These are phyloP conservation scores for Penaeus monodon DNA, from an alignment of 2,888 invertebrate species.

Conservation along the genomic window DNA sequence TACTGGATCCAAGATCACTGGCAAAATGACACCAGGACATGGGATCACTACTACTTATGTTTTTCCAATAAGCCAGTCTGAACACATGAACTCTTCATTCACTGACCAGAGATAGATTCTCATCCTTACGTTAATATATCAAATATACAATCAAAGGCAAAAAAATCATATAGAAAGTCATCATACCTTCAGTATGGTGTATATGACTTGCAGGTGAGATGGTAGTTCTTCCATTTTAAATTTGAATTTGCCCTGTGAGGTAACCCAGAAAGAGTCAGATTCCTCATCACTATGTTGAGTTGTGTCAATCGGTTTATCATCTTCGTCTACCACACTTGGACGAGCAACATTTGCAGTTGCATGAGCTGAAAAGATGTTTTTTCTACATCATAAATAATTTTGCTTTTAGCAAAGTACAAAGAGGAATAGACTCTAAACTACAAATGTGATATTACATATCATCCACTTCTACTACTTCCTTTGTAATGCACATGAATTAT, in stretches of 20 bases:
- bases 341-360: conserved; percentile 82
- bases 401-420: too few species aligned
- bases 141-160: too few species aligned
- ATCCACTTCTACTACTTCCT: too few species aligned
- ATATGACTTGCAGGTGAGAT: conserved; percentile 91
- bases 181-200: conserved; percentile 84
- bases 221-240: conserved; percentile 91
- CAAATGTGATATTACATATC: too few species aligned
- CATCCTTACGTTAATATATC: too few species aligned
- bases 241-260: conserved; percentile 91
- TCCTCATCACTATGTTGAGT: conserved; percentile 72
- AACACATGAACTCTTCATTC: too few species aligned
- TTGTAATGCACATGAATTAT: too few species aligned
- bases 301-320: conserved; percentile 78
- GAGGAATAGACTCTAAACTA: too few species aligned
- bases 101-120: too few species aligned
- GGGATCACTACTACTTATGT: background rate
- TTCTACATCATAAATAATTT: too few species aligned
- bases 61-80: background rate
- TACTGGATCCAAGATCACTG: too few species aligned
- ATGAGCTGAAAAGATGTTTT: conserved; percentile 71
- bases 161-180: background rate
- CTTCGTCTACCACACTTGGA: conserved; percentile 81
- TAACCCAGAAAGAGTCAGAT: conserved; percentile 88
- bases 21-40: too few species aligned